Evolutionary conservation across 1,140 invertebrate species (phyloP), one percentile per base, ranked within the genome.

Genomic region (Drosophila parvula): DNA sequence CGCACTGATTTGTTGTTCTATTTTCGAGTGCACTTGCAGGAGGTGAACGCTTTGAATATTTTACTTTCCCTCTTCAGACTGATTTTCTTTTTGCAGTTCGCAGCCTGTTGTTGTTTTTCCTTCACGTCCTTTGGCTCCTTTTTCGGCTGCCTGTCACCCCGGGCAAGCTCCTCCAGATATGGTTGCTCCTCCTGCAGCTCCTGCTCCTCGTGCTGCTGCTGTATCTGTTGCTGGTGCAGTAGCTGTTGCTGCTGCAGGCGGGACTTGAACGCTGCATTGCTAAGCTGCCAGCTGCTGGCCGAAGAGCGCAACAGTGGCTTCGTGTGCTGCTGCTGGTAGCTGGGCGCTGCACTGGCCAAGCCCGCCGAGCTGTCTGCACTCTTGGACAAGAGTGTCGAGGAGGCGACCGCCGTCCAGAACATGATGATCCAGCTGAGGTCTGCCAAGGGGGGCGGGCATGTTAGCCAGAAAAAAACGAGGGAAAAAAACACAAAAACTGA

Each of bases 391-490:
- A 81, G 57, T n/a, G 79, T 64, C 16, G 79, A 78, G 32, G 79
- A 78, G 53, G 79, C 79, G 36, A 81, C 74, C 47, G 79, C 79
- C 36, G 79, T 68, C 79, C 79, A 81, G 44, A 81, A 82, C 79
- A 81, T 81, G 47, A 9, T 81, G 27, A 30, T 10, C 8, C 4
- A 8, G n/a, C 10, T 8, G 30, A 2, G 16, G 16, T 36, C 50
- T 22, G 32, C 10, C 30, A 14, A 38, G 10, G 34, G 11, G 14
- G 14, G 36, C 28, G 30, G 44, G 53, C 68, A 71, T 70, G 38
- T 50, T 71, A 47, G 30, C 43, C 65, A 28, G 34, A 16, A 47
- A 47, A 28, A 22, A 28, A n/a, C 7, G 10, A 8, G 4, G 9
- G 12, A 28, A 34, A 22, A 22, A 22, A 1, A 22, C 22, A 36